These are phyloP conservation scores for Chelon labrosus DNA, from an alignment of 2,797 vertebrate species.

Conservation along the genomic window DNA sequence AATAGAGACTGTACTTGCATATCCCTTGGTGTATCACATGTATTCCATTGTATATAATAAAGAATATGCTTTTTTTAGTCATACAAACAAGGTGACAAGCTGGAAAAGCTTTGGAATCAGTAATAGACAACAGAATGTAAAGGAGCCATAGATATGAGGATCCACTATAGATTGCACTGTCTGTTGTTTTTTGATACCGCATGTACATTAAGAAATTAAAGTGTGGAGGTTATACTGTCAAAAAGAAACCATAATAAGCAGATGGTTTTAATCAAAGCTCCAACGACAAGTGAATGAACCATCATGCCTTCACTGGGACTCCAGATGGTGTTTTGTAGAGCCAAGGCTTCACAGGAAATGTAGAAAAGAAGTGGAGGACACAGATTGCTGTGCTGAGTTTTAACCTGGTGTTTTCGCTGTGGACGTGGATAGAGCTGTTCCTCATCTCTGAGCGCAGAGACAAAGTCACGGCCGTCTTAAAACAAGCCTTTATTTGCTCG, in stretches of 20 bases:
- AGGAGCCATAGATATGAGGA: not conserved
- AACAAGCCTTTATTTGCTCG: constrained; percentile 57
- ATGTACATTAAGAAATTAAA: constrained; percentile 3
- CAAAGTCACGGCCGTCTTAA: constrained; percentile 27
- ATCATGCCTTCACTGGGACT: constrained; percentile 4
- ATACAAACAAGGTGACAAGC: not conserved
- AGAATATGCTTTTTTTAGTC: not conserved
- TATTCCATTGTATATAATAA: not conserved
- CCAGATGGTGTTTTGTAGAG: constrained; percentile 47
- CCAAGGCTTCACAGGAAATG: constrained; percentile 20
- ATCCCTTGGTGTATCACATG: not conserved
- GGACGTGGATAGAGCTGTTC: constrained; percentile 45
- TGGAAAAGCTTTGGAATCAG: not conserved
- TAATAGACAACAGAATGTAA: too few relatives aligned
- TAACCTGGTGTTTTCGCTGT: constrained; percentile 46
- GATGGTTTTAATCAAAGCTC: constrained; percentile 35
- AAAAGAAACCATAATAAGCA: constrained; percentile 25
- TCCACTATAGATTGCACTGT: constrained; percentile 13
- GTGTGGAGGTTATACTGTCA: not conserved
- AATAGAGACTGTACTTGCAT: not conserved
- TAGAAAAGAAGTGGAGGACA: constrained; percentile 30
- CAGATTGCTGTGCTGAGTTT: constrained; percentile 33
- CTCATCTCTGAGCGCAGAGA: constrained; percentile 31
- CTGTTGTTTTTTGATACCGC: constrained; percentile 2
- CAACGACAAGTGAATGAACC: constrained; percentile 19